Evolutionary conservation across 2,888 invertebrate species (phyloP).

Genomic region (Aethes cnicana): DNA sequence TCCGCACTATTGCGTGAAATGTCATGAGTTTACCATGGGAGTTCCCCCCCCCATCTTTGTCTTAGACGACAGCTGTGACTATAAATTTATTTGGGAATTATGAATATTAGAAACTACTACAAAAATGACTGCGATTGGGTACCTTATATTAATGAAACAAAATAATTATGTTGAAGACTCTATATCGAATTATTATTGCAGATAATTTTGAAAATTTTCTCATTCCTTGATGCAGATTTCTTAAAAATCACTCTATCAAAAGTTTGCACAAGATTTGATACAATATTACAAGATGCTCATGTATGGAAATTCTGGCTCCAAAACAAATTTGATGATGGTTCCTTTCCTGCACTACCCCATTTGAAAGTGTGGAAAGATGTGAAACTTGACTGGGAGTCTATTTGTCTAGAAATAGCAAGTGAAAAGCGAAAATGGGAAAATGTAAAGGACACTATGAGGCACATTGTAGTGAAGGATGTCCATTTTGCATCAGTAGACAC

Average conservation of each 20-base stretch:
- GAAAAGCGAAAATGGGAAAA: constrained; percentile 81
- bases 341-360: constrained; percentile 64
- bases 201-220: constrained; percentile 84
- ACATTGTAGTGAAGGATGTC: constrained; percentile 75
- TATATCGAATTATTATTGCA: constrained; percentile 55
- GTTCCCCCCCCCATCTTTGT: too few relatives aligned
- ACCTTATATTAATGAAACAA: too few relatives aligned
- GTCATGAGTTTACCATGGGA: too few relatives aligned
- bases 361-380: constrained; percentile 61
- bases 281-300: constrained; percentile 79
- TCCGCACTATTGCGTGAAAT: too few relatives aligned
- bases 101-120: too few relatives aligned
- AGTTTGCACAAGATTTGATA: constrained; percentile 81
- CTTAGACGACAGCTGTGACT: too few relatives aligned
- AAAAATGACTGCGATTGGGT: too few relatives aligned
- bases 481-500: constrained; percentile 84
- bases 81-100: too few relatives aligned
- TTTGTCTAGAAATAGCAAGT: constrained; percentile 84
- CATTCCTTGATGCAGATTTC: constrained; percentile 80
- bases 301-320: constrained; percentile 81
- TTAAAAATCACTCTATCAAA: constrained; percentile 76
- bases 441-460: constrained; percentile 66
- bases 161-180: too few relatives aligned
- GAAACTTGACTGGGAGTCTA: constrained; percentile 78
- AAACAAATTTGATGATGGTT: constrained; percentile 59